Evolutionary conservation across 2,888 invertebrate species (phyloP).

Genomic region (Cabera pusaria): DNA sequence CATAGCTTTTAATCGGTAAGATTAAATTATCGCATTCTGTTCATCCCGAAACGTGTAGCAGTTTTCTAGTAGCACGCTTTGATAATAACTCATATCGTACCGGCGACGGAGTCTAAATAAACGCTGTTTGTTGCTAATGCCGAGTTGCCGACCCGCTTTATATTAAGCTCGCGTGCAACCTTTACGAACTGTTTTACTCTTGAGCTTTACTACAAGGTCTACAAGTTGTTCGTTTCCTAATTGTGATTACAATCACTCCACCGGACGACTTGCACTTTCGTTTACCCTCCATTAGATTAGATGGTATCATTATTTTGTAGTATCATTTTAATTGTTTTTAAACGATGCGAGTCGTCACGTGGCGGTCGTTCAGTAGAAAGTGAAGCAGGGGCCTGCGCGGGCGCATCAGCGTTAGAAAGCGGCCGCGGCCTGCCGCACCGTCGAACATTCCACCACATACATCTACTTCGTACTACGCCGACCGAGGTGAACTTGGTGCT

Average conservation of each 20-base stretch:
- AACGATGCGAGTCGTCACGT: conserved; percentile 46
- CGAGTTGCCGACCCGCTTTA: conserved; percentile 1
- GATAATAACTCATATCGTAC: conserved; percentile 1
- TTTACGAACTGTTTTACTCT: conserved; percentile 8
- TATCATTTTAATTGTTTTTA: conserved; percentile 37
- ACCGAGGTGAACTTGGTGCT: conserved; percentile 27
- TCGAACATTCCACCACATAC: conserved; percentile 66
- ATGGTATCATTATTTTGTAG: conserved; percentile 22
- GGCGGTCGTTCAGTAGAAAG: conserved; percentile 72
- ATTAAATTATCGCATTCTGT: conserved; percentile 4
- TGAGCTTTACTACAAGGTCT: conserved; percentile 9
- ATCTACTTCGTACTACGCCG: conserved; percentile 33
- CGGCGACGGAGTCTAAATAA: neutral
- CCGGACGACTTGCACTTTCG: conserved; percentile 24
- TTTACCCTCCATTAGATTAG: conserved; percentile 19
- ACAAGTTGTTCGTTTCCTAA: conserved; percentile 26
- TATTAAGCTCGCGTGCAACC: conserved; percentile 11
- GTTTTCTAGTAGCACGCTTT: too few relatives aligned
- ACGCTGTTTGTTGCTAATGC: neutral
- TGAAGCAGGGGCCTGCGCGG: conserved; percentile 70
- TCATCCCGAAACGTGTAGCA: conserved; percentile 2
- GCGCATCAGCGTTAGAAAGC: conserved; percentile 78
- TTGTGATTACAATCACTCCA: conserved; percentile 29
- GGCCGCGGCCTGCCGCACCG: conserved; percentile 54
- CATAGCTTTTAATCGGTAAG: conserved; percentile 4